These are phyloP conservation scores for Endotricha flammealis DNA, from an alignment of 2,888 invertebrate species.

Conservation along the genomic window DNA sequence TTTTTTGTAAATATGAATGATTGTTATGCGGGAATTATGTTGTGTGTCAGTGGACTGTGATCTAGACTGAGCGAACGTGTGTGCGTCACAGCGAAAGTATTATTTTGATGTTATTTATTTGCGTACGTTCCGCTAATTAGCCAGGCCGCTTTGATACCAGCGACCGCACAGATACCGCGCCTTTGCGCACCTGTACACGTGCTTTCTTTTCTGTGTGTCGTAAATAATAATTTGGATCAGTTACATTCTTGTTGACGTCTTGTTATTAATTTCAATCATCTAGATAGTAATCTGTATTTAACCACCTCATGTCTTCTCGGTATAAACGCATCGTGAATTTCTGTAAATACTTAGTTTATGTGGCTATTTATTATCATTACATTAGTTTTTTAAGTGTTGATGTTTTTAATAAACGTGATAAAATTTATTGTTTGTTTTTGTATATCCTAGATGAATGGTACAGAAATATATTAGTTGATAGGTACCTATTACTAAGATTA, in stretches of 20 bases:
- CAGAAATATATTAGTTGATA: no score
- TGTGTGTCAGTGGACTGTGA: constrained; percentile 23
- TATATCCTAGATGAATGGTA: no score
- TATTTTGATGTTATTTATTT: constrained; percentile 46
- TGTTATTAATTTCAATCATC: constrained; percentile 27
- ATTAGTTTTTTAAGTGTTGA: constrained; percentile 48
- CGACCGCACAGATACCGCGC: constrained; percentile 23
- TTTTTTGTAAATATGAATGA: constrained; percentile 24
- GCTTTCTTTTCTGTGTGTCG: constrained; percentile 52
- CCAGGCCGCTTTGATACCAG: constrained; percentile 34
- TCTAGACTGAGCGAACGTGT: constrained; percentile 25
- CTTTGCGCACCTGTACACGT: constrained; percentile 34
- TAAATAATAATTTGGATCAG: constrained; percentile 40
- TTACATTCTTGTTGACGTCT: constrained; percentile 21
- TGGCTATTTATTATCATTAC: constrained; percentile 63
- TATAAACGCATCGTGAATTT: constrained; percentile 54
- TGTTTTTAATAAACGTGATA: constrained; percentile 44
- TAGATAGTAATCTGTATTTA: constrained; percentile 4
- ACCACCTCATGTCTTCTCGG: constrained; percentile 19
- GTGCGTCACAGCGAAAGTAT: constrained; percentile 32
- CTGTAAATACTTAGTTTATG: constrained; percentile 62
- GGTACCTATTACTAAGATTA: no score
- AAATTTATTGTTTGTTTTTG: constrained; percentile 16
- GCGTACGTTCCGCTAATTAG: constrained; percentile 51
- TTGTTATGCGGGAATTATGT: no score